Conservation (phyloP, 2,113 vertebrate genomes). For the Okapia johnstoni region DNA sequence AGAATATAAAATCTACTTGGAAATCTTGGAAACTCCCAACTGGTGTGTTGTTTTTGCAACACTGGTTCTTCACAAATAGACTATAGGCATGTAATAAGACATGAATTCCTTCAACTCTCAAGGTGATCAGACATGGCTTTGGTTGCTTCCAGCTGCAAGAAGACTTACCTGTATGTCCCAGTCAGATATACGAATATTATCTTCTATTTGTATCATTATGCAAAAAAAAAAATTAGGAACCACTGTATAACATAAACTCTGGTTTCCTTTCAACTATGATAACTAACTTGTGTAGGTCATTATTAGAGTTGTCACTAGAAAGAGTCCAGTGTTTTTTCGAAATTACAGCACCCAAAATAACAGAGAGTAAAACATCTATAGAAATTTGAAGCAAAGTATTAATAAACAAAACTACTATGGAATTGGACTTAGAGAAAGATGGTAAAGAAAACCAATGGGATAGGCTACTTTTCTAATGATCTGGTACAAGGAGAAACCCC, state of each 20-base stretch:
- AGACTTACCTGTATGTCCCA: not conserved
- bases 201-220: conserved; percentile 6
- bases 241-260: not conserved
- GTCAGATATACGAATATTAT: not conserved
- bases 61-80: not conserved
- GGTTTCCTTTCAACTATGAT: not conserved
- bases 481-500: not conserved
- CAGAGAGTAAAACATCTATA: conserved; percentile 4
- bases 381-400: not conserved
- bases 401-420: not conserved
- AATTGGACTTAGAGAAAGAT: conserved; percentile 2
- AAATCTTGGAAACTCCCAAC: not conserved
- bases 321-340: conserved; percentile 20
- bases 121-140: not conserved
- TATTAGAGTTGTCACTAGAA: not conserved
- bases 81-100: not conserved
- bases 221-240: not conserved
- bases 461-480: not conserved
- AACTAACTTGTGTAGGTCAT: not conserved
- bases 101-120: not conserved
- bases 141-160: not conserved
- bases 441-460: not conserved
- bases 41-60: not conserved
- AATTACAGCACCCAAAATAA: not conserved
- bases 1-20: not conserved